phyloP scores from a whole-genome alignment of 2,113 vertebrate species.

The Mustelus asterias region DNA sequence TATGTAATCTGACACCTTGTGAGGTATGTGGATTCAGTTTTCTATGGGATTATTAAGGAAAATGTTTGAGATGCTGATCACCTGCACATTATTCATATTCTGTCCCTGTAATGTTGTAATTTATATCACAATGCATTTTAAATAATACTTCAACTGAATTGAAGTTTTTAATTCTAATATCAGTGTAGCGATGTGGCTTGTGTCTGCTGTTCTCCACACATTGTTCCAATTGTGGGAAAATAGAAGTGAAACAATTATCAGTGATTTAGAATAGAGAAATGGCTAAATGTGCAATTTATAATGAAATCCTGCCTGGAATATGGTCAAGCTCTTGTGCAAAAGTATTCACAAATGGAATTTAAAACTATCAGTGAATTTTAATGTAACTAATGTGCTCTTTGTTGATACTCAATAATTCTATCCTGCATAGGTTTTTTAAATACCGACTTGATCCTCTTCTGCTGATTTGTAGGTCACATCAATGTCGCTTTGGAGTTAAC shows the following conservation, averaged over 20 bases:
- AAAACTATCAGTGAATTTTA: neutral
- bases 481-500: neutral
- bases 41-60: neutral
- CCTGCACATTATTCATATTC: neutral
- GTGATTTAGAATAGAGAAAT: neutral
- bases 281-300: neutral
- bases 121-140: neutral
- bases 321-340: neutral
- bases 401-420: neutral
- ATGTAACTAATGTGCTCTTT: neutral
- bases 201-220: neutral
- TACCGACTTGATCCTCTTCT: neutral
- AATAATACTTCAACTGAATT: neutral
- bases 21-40: conserved; percentile 62
- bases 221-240: neutral
- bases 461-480: neutral
- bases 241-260: neutral
- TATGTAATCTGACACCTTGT: conserved; percentile 57
- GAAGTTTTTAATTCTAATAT: neutral
- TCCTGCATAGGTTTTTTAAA: neutral
- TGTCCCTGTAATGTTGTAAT: neutral
- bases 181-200: neutral
- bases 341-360: neutral
- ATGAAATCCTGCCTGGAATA: neutral
- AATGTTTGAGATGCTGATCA: neutral